A percentile compares a stretch with the other conserved stretches of the same genome.
Evolutionary conservation across 2,888 invertebrate species (phyloP).

Genomic region (Merodon equestris): DNA sequence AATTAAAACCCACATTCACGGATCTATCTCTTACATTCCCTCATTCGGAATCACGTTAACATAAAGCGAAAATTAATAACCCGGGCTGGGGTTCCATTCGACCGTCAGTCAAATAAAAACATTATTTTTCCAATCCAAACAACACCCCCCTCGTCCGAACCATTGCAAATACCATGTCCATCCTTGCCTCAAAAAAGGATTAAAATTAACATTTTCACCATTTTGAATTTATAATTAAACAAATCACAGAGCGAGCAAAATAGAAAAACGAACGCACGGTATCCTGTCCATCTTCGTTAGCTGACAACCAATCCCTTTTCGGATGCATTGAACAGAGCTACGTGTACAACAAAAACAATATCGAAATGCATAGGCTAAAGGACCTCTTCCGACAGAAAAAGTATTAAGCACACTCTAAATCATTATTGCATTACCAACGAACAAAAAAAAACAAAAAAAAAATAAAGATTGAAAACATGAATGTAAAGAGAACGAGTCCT

Average conservation of each 20-base stretch:
- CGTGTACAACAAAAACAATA: too few species aligned
- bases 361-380: slow-evolving; percentile 34
- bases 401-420: slow-evolving; percentile 38
- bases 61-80: too few species aligned
- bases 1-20: too few species aligned
- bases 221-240: slow-evolving; percentile 64
- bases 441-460: too few species aligned
- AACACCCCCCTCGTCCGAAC: slow-evolving; percentile 10
- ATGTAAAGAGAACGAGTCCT: slow-evolving; percentile 1
- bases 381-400: slow-evolving; percentile 28
- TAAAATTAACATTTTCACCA: slow-evolving; percentile 59
- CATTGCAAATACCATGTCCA: neutral
- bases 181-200: slow-evolving; percentile 32
- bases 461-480: too few species aligned
- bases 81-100: too few species aligned
- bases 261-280: slow-evolving; percentile 2
- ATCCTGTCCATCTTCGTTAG: slow-evolving; percentile 11
- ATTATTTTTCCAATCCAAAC: neutral
- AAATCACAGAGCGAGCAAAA: slow-evolving; percentile 1
- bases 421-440: slow-evolving; percentile 53
- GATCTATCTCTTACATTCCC: too few species aligned
- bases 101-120: slow-evolving; percentile 12
- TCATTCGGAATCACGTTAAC: too few species aligned
- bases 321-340: too few species aligned
- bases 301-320: slow-evolving; percentile 5